Conservation (phyloP, 2,888 invertebrate species). For the Dusona sp. region DNA sequence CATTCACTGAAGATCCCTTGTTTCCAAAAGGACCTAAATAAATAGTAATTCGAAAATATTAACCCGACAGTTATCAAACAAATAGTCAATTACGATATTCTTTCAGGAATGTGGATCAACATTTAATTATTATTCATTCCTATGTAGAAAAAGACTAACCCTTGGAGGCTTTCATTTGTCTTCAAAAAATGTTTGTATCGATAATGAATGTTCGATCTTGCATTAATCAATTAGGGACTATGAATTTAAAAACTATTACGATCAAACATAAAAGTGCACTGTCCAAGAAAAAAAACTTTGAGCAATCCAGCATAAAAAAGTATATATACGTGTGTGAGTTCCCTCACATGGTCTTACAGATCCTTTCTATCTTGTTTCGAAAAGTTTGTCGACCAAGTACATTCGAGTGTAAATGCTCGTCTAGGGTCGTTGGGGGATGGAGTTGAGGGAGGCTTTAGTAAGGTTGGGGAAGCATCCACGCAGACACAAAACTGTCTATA, state of each 20-base stretch:
- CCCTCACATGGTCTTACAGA: neutral
- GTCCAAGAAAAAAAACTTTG: neutral
- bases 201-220: neutral
- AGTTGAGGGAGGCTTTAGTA: neutral
- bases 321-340: neutral
- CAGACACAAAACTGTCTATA: conserved; percentile 49
- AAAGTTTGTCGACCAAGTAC: conserved; percentile 59
- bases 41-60: neutral
- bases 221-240: neutral
- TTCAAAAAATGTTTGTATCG: neutral
- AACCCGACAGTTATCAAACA: neutral
- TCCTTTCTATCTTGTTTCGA: conserved; percentile 53
- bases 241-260: neutral
- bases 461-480: conserved; percentile 37
- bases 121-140: too few species aligned
- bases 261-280: conserved; percentile 4
- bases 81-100: neutral
- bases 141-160: too few species aligned
- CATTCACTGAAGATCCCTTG: neutral
- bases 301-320: neutral
- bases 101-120: neutral
- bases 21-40: neutral
- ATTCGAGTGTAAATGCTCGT: conserved; percentile 46
- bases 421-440: conserved; percentile 22
- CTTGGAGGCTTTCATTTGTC: too few species aligned